A percentile compares a stretch with the other conserved stretches of the same genome.
These are phyloP conservation scores for Drosophila kokeensis DNA, from an alignment of 2,888 invertebrate species.

Conservation along the genomic window DNA sequence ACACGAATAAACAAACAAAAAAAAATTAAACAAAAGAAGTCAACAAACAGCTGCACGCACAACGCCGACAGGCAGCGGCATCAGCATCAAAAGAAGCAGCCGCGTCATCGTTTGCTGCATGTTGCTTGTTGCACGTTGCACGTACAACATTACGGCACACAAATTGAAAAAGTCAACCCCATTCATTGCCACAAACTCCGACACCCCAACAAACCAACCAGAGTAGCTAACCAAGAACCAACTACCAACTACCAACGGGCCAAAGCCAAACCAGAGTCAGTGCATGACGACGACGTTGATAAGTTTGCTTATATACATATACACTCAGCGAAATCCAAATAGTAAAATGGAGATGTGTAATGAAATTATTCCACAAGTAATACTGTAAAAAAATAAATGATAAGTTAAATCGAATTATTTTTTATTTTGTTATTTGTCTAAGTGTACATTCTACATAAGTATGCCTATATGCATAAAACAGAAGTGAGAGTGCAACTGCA, in stretches of 20 bases:
- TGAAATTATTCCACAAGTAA: background rate
- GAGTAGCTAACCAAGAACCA: slow-evolving; percentile 33
- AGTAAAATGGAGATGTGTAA: background rate
- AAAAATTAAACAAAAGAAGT: slow-evolving; percentile 38
- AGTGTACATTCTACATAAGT: slow-evolving; percentile 7
- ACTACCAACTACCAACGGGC: slow-evolving; percentile 8
- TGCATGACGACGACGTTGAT: slow-evolving; percentile 37
- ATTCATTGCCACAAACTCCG: slow-evolving; percentile 7
- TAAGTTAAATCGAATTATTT: background rate
- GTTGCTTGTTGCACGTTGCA: slow-evolving; percentile 41
- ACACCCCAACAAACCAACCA: slow-evolving; percentile 37
- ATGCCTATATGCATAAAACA: background rate
- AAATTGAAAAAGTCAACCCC: slow-evolving; percentile 75
- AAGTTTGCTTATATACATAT: slow-evolving; percentile 1
- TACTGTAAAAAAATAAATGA: too few species aligned
- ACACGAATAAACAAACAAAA: slow-evolving; percentile 39
- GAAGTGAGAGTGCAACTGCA: slow-evolving; percentile 15
- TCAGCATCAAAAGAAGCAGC: slow-evolving; percentile 62
- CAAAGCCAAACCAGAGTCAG: slow-evolving; percentile 25
- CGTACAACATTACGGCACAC: slow-evolving; percentile 41
- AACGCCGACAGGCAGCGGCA: slow-evolving; percentile 15
- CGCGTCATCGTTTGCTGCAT: slow-evolving; percentile 57
- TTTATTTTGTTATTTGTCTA: background rate
- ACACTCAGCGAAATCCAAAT: background rate
- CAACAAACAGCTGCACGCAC: slow-evolving; percentile 55